phyloP scores from a whole-genome alignment of 2,888 invertebrate genomes.

The Resseliella maxima region DNA sequence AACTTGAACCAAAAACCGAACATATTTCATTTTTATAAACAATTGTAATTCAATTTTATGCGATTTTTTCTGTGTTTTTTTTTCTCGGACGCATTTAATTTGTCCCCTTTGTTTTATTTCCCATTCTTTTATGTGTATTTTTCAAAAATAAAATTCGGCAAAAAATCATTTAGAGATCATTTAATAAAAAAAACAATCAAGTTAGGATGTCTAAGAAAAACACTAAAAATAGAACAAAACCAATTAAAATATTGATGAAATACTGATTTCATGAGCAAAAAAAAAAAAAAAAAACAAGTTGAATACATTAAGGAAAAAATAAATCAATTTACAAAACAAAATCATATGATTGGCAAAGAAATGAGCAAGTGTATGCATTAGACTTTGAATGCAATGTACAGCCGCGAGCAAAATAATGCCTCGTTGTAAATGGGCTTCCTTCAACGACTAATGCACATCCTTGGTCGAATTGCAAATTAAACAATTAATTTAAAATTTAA shows the following conservation, averaged over 20 bases:
- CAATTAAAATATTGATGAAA: neutral
- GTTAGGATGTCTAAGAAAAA: constrained; percentile 15
- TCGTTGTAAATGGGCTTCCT: neutral
- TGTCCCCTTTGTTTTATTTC: neutral
- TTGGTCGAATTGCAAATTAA: constrained; percentile 27
- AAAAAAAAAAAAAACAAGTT: neutral
- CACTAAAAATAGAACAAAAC: constrained; percentile 11
- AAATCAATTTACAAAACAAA: constrained; percentile 6
- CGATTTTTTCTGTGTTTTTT: neutral
- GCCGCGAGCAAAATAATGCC: neutral
- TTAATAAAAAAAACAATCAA: neutral
- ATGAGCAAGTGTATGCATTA: neutral
- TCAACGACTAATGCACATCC: neutral
- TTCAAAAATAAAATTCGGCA: neutral
- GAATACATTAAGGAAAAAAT: constrained; percentile 8
- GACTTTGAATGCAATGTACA: constrained; percentile 31
- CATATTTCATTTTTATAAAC: neutral
- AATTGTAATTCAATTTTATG: neutral
- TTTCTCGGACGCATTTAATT: constrained; percentile 9
- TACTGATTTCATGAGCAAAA: constrained; percentile 30
- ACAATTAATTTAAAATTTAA: constrained; percentile 49
- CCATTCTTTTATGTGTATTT: constrained; percentile 2
- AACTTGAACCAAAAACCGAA: neutral
- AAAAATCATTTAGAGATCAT: constrained; percentile 19
- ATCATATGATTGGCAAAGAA: neutral